Evolutionary conservation across 1,140 invertebrate genomes (phyloP), one percentile per base, ranked within the genome.

Genomic region (Zaprionus gabonicus): DNA sequence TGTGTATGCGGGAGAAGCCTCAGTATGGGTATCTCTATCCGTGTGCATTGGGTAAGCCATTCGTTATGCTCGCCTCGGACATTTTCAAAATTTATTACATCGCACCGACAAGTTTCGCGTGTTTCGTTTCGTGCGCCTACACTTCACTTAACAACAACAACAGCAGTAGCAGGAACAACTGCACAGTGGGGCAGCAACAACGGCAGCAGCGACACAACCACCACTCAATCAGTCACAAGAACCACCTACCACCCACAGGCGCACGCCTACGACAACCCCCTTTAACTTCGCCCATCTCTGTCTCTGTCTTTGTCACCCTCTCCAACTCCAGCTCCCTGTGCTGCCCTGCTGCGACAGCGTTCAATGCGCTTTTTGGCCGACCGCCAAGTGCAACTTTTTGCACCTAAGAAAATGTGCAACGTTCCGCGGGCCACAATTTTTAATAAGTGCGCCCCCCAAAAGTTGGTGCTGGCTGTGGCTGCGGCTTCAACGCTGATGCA

Each of bases 81-180:
- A 76, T 88, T 88, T 83, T 88, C 51, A 79, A 82, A 87, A 87
- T 87, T 87, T 88, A 87, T 87, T 87, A 87, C 84, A 76, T 88
- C 73, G 81, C 84, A 76, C 81, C 84, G 84, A 81, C 84, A 83
- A 87, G 84, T 84, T 81, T 87, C 81, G 84, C 84, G 84, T 87
- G 84, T 87, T 87, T 82, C 82, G 82, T 62, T 87, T 55, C 62
- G 36, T 83, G 84, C 81, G 84, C 84, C 84, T 84, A 84, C 84
- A 88, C 84, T 88, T 81, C 84, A 81, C 71, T 87, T 87, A 82
- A 80, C 83, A 83, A 75, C 72, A 78, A 60, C 60, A 64, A 38
- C 55, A 49, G 41, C 20, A n/a, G 23, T 34, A 57, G 27, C 23
- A 57, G 20, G 34, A 57, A 46, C 12, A 9, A 46, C 41, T 46